Evolutionary conservation across 2,888 invertebrate genomes (phyloP), one percentile per base, ranked within the genome.

Genomic region (Halocaridina rubra): DNA sequence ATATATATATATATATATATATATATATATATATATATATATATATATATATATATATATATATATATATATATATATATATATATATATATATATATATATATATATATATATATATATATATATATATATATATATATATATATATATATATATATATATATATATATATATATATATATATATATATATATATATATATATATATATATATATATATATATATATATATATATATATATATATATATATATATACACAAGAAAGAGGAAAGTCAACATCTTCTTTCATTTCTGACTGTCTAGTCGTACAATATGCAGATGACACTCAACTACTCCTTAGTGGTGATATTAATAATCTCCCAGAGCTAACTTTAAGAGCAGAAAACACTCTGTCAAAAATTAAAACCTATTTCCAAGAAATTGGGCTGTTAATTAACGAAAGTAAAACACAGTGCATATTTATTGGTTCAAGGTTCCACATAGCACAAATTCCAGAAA

Each of bases 131-230:
- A 24, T 67, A 67, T 67, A 67, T 67, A 67, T 22, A 67, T 67
- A 67, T 67, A 24, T 67, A 67, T 67, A 67, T 67, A 24, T 24
- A 67, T 67, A 24, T 24, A 67, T 67, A 67, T 24, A 67, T 67
- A 67, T 67, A 67, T 67, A 67, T 24, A 67, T 67, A 67, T 67
- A 67, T 67, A 67, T 67, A 67, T 67, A 67, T 67, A 67, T 67
- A 67, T 67, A 67, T 67, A 67, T 24, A 67, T 2, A 22, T 24
- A 67, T 3, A 67, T 24, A 13, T 24, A 67, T 67, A 67, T 29
- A 27, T 27, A 67, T 22, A 29, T 3, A n/a, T 2, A 19, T 22
- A 67, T 67, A 24, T 67, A 67, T 10, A 10, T 53, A 53, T 53
- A 53, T 53, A 0, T 7, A 53, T 4, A 53, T 3, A 53, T 2